Evolutionary conservation across 2,888 invertebrate species (phyloP).

Genomic region (Tanytarsus gracilentus): DNA sequence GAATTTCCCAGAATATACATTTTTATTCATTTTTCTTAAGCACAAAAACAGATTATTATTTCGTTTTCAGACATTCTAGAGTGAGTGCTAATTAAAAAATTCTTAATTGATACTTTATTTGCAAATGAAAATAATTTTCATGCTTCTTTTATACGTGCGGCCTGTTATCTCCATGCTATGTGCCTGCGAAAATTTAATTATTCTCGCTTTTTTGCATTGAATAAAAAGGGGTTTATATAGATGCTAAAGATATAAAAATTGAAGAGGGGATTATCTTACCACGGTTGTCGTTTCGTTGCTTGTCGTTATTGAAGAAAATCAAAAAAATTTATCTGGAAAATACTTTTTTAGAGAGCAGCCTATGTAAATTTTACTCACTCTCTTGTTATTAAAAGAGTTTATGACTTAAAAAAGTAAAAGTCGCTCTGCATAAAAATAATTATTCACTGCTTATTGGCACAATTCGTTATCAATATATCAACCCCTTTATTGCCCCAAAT

Average conservation of each 20-base stretch:
- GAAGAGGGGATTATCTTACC: constrained; percentile 28
- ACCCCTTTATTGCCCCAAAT: constrained; percentile 21
- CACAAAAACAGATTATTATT: background rate
- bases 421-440: no score
- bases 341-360: constrained; percentile 3
- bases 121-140: constrained; percentile 27
- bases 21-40: no score
- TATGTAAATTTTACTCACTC: constrained; percentile 21
- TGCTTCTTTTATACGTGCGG: constrained; percentile 26
- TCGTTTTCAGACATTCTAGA: background rate
- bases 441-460: constrained; percentile 8
- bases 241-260: no score
- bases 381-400: constrained; percentile 9
- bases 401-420: background rate
- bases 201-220: constrained; percentile 4
- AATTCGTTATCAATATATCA: constrained; percentile 25
- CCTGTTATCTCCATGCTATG: constrained; percentile 18
- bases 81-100: constrained; percentile 16
- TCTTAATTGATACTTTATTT: constrained; percentile 29
- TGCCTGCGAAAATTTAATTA: constrained; percentile 29
- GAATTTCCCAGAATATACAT: no score
- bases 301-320: constrained; percentile 23
- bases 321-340: constrained; percentile 26
- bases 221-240: background rate
- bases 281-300: no score